Evolutionary conservation across 2,797 vertebrate species (phyloP), one percentile per base, ranked within the genome.

Genomic region (Catostomus latipinnis): DNA sequence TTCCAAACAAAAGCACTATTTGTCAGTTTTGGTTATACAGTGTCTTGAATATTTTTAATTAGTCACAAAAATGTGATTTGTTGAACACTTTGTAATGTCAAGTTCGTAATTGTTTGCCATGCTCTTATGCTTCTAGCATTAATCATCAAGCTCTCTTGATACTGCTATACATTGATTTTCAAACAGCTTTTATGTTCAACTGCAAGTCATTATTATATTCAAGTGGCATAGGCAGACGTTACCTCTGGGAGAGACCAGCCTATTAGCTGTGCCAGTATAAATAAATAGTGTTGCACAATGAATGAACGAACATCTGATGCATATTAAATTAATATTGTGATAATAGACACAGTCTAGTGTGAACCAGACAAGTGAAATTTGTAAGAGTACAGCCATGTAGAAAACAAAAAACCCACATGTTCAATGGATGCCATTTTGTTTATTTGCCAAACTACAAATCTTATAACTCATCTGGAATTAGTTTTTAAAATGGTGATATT

Each of bases 191-290:
- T 77, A 62, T 56, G 49, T 74, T 49, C 74, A 75, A 68, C 53
- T 78, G 53, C 74, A 75, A 68, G 58, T 78, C 81, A 58, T 73
- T 50, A 63, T 71, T 86, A 62, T 66, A 84, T 86, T 86, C 78
- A 71, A 75, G 78, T 78, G 72, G 81, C 81, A 81, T 86, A 84
- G 73, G 69, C 73, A 74, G 81, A 67, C 66, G 62, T 79, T 79
- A 72, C 82, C 74, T 83, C 58, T 74, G 86, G 82, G 84, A 87
- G 48, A 74, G 79, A 78, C 71, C 72, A 81, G 81, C 81, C 86
- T 84, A 87, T 87, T 87, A 87, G 84, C 77, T 63, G 71, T 81
- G 86, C 82, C 82, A 70, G 82, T 81, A 75, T 81, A 83, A 84
- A 87, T 87, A 83, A 87, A 82, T 74, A 66, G 75, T 69, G 66